Evolutionary conservation across 1,140 invertebrate genomes (phyloP), one percentile per base, ranked within the genome.

Genomic region (Oncopodura yosiiana): DNA sequence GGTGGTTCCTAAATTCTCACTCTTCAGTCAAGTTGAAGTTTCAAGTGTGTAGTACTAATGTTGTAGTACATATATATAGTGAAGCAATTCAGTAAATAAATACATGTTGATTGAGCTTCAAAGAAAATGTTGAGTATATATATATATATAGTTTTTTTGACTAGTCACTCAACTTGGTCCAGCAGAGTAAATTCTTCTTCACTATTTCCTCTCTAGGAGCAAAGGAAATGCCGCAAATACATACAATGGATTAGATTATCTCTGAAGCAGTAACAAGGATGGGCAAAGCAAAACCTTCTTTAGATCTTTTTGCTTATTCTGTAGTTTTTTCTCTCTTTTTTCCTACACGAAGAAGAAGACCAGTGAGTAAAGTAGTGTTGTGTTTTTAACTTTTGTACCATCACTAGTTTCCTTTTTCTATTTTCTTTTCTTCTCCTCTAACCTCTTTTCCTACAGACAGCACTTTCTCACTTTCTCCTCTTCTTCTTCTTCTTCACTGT

Each of bases 41-140:
- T n/a, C n/a, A n/a, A n/a, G n/a, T n/a, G n/a, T n/a, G n/a, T n/a
- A n/a, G n/a, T n/a, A n/a, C n/a, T n/a, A n/a, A n/a, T n/a, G n/a
- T n/a, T n/a, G n/a, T n/a, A n/a, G n/a, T n/a, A n/a, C n/a, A n/a
- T n/a, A n/a, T n/a, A n/a, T n/a, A n/a, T n/a, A n/a, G n/a, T n/a
- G n/a, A n/a, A n/a, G n/a, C n/a, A n/a, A n/a, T n/a, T n/a, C n/a
- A n/a, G n/a, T n/a, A n/a, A n/a, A n/a, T n/a, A 39, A 53, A 36
- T 43, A 43, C 38, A 53, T 53, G 50, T 49, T 58, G 56, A 58
- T 58, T 58, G 56, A 30, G 56, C 36, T 58, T 58, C 44, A 53
- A 53, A 58, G 56, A 23, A 45, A 57, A 57, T 29, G 43, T n/a
- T 23, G 32, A 23, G 14, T 14, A 49, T 9, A 32, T 32, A n/a